A percentile compares a stretch with the other conserved stretches of the same genome.
Evolutionary conservation across 2,113 vertebrate genomes (phyloP).

Genomic region (Petaurus breviceps): DNA sequence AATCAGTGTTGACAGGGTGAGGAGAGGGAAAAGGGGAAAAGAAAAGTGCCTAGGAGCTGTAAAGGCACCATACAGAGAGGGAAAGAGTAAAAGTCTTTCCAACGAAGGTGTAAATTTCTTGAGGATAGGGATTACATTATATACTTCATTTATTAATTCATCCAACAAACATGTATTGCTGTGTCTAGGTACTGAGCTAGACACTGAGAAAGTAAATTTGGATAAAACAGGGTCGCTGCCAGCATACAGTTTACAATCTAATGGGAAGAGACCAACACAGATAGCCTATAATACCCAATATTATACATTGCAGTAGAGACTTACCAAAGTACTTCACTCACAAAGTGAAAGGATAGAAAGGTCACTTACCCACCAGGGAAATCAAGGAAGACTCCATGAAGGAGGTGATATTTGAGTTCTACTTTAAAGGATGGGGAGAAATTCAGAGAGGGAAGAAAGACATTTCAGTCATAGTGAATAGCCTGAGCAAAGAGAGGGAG

Average conservation of each 20-base stretch:
- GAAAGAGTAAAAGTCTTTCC: neutral
- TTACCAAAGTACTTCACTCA: neutral
- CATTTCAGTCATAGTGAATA: neutral
- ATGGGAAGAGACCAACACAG: neutral
- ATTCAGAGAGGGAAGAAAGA: neutral
- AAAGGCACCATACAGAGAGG: neutral
- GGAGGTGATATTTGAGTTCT: neutral
- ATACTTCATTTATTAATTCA: neutral
- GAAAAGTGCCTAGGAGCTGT: neutral
- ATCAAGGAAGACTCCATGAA: neutral
- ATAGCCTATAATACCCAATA: neutral
- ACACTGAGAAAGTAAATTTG: neutral
- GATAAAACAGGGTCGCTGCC: neutral
- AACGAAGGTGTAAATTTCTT: neutral
- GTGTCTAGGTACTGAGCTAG: neutral
- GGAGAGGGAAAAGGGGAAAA: neutral
- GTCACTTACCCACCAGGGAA: neutral
- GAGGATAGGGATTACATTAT: neutral
- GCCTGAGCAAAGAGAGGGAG: neutral
- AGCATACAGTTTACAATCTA: neutral
- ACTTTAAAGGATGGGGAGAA: neutral
- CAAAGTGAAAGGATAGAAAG: neutral
- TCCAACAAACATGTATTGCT: neutral
- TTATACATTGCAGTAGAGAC: neutral
- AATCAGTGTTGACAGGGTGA: neutral